phyloP scores from a whole-genome alignment of 1,140 invertebrate genomes.

The Drosophila paulistorum region DNA sequence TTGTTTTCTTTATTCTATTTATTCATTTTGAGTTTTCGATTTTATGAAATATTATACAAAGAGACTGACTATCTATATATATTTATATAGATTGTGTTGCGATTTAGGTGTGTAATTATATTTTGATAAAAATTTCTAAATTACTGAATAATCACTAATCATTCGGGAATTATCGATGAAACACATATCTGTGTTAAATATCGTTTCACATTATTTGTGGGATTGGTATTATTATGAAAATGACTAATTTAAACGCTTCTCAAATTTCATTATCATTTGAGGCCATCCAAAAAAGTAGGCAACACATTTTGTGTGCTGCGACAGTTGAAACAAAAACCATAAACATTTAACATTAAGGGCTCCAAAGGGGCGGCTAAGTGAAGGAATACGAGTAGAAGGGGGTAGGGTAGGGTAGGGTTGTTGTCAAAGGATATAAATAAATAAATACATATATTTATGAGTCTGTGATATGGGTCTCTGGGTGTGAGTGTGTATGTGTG shows the following conservation, averaged over 20 bases:
- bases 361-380: too few relatives aligned
- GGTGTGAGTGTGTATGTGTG: neutral
- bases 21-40: too few relatives aligned
- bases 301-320: neutral
- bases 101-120: too few relatives aligned
- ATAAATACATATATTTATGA: constrained; percentile 11
- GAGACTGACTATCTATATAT: too few relatives aligned
- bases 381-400: neutral
- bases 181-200: too few relatives aligned
- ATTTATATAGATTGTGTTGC: too few relatives aligned
- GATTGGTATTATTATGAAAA: neutral
- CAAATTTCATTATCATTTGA: constrained; percentile 7
- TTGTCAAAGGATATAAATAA: constrained; percentile 7
- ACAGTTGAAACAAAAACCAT: constrained; percentile 10
- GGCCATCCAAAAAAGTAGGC: neutral
- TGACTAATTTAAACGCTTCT: neutral
- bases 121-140: too few relatives aligned
- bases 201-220: neutral
- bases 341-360: constrained; percentile 7
- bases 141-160: too few relatives aligned
- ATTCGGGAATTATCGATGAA: too few relatives aligned
- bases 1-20: too few relatives aligned
- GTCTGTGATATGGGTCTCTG: neutral
- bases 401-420: neutral
- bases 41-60: too few relatives aligned